These are phyloP conservation scores for Drosophila nr. perissopoda DNA, from an alignment of 2,888 invertebrate species.

Conservation along the genomic window DNA sequence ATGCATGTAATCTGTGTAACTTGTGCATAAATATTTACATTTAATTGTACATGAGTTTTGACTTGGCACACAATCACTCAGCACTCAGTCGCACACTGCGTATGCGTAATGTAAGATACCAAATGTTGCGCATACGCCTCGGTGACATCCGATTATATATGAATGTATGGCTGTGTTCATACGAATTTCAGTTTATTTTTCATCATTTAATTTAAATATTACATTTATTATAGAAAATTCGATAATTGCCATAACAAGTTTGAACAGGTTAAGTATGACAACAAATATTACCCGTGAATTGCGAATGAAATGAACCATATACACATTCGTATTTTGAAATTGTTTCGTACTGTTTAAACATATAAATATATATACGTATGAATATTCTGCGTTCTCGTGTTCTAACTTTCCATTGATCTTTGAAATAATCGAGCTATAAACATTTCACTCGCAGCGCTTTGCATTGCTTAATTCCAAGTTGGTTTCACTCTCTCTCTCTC, in stretches of 20 bases:
- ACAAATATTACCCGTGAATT: neutral
- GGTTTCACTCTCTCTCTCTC: slow-evolving; percentile 23
- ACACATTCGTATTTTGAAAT: neutral
- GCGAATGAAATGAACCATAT: neutral
- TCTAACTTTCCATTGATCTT: neutral
- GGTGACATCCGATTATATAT: slow-evolving; percentile 17
- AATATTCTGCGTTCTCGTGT: neutral
- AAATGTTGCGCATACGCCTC: slow-evolving; percentile 69
- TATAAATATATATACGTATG: neutral
- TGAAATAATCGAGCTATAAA: slow-evolving; percentile 3
- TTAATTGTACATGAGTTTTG: slow-evolving; percentile 13
- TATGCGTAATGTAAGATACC: slow-evolving; percentile 65
- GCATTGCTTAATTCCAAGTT: slow-evolving; percentile 26
- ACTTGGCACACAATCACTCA: neutral
- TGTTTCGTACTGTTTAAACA: neutral
- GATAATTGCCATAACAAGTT: neutral
- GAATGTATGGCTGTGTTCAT: neutral
- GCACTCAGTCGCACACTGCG: slow-evolving; percentile 45
- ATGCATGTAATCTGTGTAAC: slow-evolving; percentile 19
- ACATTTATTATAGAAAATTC: neutral
- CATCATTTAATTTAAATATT: neutral
- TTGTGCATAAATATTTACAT: neutral
- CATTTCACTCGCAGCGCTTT: slow-evolving; percentile 22
- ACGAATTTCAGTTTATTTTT: neutral
- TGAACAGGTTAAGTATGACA: neutral